Evolutionary conservation across 2,797 vertebrate genomes (phyloP), one percentile per base, ranked within the genome.

Genomic region (Momotus momota): DNA sequence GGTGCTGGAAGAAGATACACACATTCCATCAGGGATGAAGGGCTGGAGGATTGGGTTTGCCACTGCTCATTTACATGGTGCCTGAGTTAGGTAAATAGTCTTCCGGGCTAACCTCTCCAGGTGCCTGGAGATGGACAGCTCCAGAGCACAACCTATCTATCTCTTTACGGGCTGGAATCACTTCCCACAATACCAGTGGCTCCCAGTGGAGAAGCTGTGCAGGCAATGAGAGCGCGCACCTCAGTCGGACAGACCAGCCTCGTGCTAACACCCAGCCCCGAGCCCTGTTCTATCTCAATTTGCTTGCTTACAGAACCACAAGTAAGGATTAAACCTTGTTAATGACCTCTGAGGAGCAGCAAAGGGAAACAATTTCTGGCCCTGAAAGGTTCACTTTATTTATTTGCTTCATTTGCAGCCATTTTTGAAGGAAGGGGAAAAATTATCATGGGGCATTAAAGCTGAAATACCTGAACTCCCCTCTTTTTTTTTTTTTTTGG

Each of bases 21-120:
- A 2, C 27, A 65, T 5, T 65, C 46, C 27, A 7, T 4, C 1
- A 4, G n/a, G 51, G 33, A 74, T 0, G 0, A 61, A 20, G 38
- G 38, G 3, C 5, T 29, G n/a, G 33, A 52, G 38, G 61, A 22
- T 4, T 60, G 5, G 20, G 14, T 87, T 84, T 78, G 58, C 54
- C 43, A 6, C 35, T 45, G 8, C 29, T 84, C 66, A 31, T 16
- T 71, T 46, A 41, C 16, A 35, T 5, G 7, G 40, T 35, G 70
- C 35, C 31, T 31, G 51, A 51, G 11, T 48, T 40, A 64, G 17
- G 22, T 31, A 51, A 57, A 5, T 29, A 60, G 11, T 35, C 21
- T 89, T 74, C 35, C 20, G 40, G 54, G 35, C 1, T 45, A 49
- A 60, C 27, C 9, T 67, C 40, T 43, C 40, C 23, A 33, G 48